Base-by-base conservation (phyloP, 2,113 vertebrate genomes). In the Protobothrops mucrosquamatus region DNA sequence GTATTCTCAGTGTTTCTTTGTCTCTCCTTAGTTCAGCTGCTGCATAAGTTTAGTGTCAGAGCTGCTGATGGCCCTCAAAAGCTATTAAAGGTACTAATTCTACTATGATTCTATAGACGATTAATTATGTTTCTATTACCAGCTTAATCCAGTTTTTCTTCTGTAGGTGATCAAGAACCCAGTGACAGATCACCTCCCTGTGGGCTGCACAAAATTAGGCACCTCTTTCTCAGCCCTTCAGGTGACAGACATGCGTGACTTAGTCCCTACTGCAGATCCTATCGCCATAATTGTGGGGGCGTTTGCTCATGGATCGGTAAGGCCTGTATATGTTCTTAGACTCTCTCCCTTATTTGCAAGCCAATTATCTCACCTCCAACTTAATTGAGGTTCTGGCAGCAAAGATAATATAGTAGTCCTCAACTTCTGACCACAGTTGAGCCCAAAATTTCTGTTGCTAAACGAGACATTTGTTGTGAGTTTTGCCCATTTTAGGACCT, bases 1-100 rank as follows among this genome's bases (percentile, higher is more conserved):
- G 3, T 55, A 5, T 51, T 26, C 3, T 89, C 26, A 54, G 29
- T 43, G 23, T 87, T 64, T 11, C 0, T 91, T 86, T 93, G 4
- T 95, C 20, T 88, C 55, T 4, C 1, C 26, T 85, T 92, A 99
- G 99, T 99, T 97, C 99, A 99, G 97, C 96, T 99, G 94, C 97
- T 99, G 95, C 99, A 99, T 94, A 99, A 99, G 95, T 97, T 99
- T 93, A 99, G 99, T 0, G 98, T 99, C 56, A 97, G 99, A 95
- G 99, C 99, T 0, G 98, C 99, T n/a, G 99, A 99, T 43, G 99
- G 99, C 9, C 98, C 99, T 56, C 99, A 99, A 95, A 99, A 98
- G n/a, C 96, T 99, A 24, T 92, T 99, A 93, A 98, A 98, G 98
- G 98, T 98, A 95, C 97, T 88, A 10, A 3, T 0, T 24, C 39